Percentiles rank a stretch among this genome's conserved stretches.
phyloP scores from a whole-genome alignment of 1,140 invertebrate genomes.

The Brachionus rotundiformis region DNA sequence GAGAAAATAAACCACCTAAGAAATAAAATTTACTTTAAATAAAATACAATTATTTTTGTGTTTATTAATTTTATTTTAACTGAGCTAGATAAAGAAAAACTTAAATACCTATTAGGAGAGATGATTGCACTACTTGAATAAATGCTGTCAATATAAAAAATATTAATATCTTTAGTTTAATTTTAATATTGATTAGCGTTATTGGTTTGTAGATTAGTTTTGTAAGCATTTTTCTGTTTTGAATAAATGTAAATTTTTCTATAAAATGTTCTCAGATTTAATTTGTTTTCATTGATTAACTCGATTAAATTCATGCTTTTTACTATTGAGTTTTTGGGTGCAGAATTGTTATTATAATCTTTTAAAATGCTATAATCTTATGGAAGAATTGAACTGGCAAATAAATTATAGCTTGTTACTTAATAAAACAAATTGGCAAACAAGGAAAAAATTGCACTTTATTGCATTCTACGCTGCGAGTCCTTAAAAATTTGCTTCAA shows the following conservation, averaged over 20 bases:
- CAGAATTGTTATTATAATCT: neutral
- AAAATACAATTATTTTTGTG: neutral
- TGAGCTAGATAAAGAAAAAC: too few species aligned
- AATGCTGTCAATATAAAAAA: neutral
- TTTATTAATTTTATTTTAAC: too few species aligned
- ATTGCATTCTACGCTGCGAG: conserved; percentile 7
- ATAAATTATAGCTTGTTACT: neutral
- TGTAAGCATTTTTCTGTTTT: neutral
- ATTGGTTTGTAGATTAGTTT: neutral
- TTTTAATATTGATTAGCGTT: neutral
- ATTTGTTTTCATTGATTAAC: conserved; percentile 2
- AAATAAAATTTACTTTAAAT: neutral
- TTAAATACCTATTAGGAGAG: neutral
- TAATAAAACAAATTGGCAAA: conserved; percentile 1
- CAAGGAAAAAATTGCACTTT: neutral
- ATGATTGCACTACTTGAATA: neutral
- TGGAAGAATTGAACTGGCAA: neutral
- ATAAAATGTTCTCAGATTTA: neutral
- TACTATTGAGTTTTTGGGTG: neutral
- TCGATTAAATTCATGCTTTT: conserved; percentile 45
- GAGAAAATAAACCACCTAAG: neutral
- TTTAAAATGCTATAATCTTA: neutral
- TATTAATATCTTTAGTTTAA: neutral
- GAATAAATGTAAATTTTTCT: neutral
- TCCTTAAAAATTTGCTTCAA: conserved; percentile 26